Base-by-base conservation (phyloP, 2,797 vertebrate genomes). In the Halcyon chelicuti region DNA sequence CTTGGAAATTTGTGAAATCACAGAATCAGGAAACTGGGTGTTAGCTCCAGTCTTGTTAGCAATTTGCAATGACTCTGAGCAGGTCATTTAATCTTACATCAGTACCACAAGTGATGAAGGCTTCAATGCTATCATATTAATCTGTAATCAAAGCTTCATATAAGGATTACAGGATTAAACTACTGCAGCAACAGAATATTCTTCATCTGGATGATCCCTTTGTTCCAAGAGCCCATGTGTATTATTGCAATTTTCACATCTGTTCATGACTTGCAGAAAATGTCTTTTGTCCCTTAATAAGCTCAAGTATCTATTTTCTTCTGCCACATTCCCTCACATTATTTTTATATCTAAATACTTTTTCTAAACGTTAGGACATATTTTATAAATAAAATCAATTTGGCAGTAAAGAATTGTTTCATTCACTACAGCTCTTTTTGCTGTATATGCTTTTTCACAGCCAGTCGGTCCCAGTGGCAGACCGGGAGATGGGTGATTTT, bases 241-340 rank as follows among this genome's bases (percentile, higher is more conserved):
- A 35, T 52, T 93, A 71, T 42, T 94, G 62, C 29, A 33, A 81
- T 92, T 94, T 95, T 93, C 82, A 93, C 83, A 88, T 94, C 85
- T 94, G 62, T 70, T 91, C 47, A 33, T 93, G 87, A 78, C 73
- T 76, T 63, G 76, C 62, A 83, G 82, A 68, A 94, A 90, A 78
- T 52, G 6, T 40, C 58, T 83, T 93, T 86, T 75, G 62, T 86
- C 55, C 63, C 47, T 73, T 60, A 72, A 17, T 66, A 70, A 90
- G 20, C 25, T 71, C 33, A 68, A 49, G 31, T 35, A 57, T 60
- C 39, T 19, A 42, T 67, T 83, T 82, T 68, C 19, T 44, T 9
- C 5, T 83, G 65, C 37, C 37, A 57, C 0, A 9, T 61, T 74
- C 49, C 71, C 47, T 28, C 37, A 51, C 20, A 18, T 73, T 91